Conservation (phyloP, 2,797 vertebrate species). For the Oreonectes daqikongensis region DNA sequence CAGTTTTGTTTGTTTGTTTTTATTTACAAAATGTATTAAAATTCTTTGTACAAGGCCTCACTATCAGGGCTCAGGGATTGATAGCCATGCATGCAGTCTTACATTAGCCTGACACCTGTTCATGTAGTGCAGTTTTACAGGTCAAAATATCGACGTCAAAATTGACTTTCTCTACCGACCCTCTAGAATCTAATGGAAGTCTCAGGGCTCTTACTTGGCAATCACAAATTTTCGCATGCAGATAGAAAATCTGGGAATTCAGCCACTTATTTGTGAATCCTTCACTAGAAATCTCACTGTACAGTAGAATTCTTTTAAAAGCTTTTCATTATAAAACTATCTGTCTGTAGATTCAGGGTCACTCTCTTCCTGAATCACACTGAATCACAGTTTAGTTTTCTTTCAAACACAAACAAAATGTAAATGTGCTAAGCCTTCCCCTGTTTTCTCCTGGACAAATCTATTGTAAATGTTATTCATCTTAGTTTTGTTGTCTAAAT, state of each 20-base stretch:
- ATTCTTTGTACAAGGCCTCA: conserved; percentile 97
- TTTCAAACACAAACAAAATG: conserved; percentile 72
- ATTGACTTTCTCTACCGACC: conserved; percentile 76
- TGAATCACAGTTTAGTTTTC: conserved; percentile 79
- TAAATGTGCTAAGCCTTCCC: conserved; percentile 81
- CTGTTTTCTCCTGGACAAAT: conserved; percentile 77
- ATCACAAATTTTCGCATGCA: conserved; percentile 83
- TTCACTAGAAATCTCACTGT: conserved; percentile 85
- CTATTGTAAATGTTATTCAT: conserved; percentile 68
- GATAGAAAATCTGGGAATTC: conserved; percentile 71
- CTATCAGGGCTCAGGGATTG: conserved; percentile 88
- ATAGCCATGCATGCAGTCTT: conserved; percentile 92
- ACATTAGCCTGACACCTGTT: conserved; percentile 86
- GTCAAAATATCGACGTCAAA: conserved; percentile 57
- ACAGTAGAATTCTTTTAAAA: conserved; percentile 76
- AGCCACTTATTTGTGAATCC: conserved; percentile 77
- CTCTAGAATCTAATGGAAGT: conserved; percentile 83
- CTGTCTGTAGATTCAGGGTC: conserved; percentile 71
- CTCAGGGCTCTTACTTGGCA: conserved; percentile 86
- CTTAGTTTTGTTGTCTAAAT: conserved; percentile 70
- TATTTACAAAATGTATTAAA: conserved; percentile 99
- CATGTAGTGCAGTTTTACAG: conserved; percentile 84
- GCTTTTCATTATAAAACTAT: conserved; percentile 77
- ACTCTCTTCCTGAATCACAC: conserved; percentile 72
- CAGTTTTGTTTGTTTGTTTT: conserved; percentile 80